Conservation (phyloP, 64 coral and sea anemone genomes). For the Platygyra sinensis region DNA sequence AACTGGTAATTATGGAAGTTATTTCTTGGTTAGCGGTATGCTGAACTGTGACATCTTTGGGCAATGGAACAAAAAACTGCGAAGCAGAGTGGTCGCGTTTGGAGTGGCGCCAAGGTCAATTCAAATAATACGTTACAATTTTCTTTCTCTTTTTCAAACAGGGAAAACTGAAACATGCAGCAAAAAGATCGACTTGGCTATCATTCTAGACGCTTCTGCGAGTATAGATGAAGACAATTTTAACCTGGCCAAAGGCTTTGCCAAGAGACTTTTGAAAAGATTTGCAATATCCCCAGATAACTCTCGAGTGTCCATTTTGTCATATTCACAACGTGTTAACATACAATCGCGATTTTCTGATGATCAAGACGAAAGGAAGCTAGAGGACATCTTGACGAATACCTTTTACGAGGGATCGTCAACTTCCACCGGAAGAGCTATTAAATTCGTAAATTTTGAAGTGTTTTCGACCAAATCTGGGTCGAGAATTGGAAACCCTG, state of each 20-base stretch:
- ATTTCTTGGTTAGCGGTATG: no score
- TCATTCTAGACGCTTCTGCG: slow-evolving; percentile 77
- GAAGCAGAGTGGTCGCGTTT: no score
- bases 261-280: slow-evolving; percentile 19
- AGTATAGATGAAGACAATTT: slow-evolving; percentile 75
- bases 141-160: neutral
- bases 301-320: slow-evolving; percentile 30
- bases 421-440: neutral
- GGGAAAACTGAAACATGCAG: slow-evolving; percentile 39
- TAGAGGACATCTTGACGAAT: neutral
- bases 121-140: neutral
- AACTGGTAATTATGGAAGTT: no score
- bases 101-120: no score
- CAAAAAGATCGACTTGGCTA: slow-evolving; percentile 78
- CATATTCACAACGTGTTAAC: neutral
- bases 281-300: slow-evolving; percentile 26
- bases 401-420: slow-evolving; percentile 26
- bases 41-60: no score
- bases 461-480: neutral
- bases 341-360: neutral
- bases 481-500: neutral
- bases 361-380: neutral
- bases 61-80: no score
- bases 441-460: neutral
- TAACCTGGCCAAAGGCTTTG: slow-evolving; percentile 46